Conservation (phyloP, 1,140 invertebrate species). For the Ditylenchus dipsaci region DNA sequence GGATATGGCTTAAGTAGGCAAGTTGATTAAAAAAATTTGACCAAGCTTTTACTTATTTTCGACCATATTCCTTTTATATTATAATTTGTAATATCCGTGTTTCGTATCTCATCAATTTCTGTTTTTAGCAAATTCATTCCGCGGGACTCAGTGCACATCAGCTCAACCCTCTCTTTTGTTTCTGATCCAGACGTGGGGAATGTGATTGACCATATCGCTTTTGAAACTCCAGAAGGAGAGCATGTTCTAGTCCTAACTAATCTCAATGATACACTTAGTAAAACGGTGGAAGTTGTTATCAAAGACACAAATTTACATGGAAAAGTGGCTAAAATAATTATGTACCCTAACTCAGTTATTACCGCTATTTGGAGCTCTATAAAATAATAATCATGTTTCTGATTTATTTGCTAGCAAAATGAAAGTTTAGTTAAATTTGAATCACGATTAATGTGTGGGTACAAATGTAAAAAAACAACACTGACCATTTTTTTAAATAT, state of each 20-base stretch:
- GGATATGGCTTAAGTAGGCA: no score
- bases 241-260: constrained; percentile 29
- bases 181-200: background rate
- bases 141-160: constrained; percentile 23
- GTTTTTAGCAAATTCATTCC: constrained; percentile 30
- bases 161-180: background rate
- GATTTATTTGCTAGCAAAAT: no score
- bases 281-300: constrained; percentile 10
- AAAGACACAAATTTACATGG: background rate
- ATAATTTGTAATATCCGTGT: no score
- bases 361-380: constrained; percentile 20
- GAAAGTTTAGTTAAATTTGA: no score
- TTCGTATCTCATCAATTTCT: no score
- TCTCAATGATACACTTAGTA: constrained; percentile 3
- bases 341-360: constrained; percentile 11
- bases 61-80: no score
- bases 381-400: no score
- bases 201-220: constrained; percentile 20
- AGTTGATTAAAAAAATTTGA: no score
- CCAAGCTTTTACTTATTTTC: no score
- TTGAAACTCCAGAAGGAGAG: constrained; percentile 19
- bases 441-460: no score
- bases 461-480: no score
- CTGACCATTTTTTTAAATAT: no score
- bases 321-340: constrained; percentile 4